Conservation (phyloP, 2,888 invertebrate genomes). For the Punctoribates punctum region DNA sequence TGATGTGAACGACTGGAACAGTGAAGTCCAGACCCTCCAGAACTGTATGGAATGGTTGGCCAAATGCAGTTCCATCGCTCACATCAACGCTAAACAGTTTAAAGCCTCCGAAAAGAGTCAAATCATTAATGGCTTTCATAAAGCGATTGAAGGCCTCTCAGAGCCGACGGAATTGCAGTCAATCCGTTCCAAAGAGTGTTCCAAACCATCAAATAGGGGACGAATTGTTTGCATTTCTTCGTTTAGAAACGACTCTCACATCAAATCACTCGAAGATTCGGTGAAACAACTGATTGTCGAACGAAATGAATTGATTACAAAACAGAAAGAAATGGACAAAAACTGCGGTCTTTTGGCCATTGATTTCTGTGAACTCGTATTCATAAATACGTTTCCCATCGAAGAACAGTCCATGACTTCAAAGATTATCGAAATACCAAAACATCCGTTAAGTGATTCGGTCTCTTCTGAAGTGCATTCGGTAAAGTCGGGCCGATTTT, state of each 20-base stretch:
- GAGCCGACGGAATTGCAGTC: constrained; percentile 23
- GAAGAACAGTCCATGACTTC: constrained; percentile 73
- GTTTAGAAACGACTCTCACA: constrained; percentile 36
- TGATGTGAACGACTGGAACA: constrained; percentile 40
- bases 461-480: constrained; percentile 49
- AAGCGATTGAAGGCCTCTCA: constrained; percentile 29
- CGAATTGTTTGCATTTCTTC: constrained; percentile 38
- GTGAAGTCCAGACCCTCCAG: constrained; percentile 42
- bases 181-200: constrained; percentile 13
- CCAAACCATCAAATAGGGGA: constrained; percentile 25
- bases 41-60: constrained; percentile 29
- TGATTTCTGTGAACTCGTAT: constrained; percentile 81
- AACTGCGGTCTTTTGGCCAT: constrained; percentile 60
- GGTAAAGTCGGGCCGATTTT: constrained; percentile 48
- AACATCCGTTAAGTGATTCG: constrained; percentile 48
- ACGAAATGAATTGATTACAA: constrained; percentile 12
- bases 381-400: constrained; percentile 81
- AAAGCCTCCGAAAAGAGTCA: neutral
- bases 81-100: constrained; percentile 10
- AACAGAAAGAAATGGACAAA: constrained; percentile 37
- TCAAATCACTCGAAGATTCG: constrained; percentile 25
- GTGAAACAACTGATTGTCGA: constrained; percentile 33
- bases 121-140: constrained; percentile 33
- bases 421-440: constrained; percentile 18
- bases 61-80: constrained; percentile 12